phyloP scores from a whole-genome alignment of 1,140 invertebrate genomes.

The Ostrea denselamellosa region DNA sequence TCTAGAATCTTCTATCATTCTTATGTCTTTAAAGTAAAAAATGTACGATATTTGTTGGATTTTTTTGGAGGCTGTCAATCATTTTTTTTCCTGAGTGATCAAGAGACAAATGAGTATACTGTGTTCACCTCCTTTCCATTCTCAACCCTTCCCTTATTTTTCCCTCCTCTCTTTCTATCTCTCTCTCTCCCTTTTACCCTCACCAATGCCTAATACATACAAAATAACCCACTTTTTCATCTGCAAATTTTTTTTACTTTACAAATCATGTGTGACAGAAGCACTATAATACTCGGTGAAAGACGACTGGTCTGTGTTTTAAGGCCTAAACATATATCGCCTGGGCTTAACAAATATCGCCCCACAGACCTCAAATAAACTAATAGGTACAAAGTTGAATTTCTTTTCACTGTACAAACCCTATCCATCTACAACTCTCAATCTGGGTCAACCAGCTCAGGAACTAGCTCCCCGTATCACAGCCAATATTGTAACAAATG shows the following conservation, averaged over 20 bases:
- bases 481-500: slow-evolving; percentile 17
- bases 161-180: too few species aligned
- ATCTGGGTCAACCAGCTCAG: slow-evolving; percentile 36
- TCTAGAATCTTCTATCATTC: too few species aligned
- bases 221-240: neutral
- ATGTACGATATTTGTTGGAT: too few species aligned
- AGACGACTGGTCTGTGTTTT: slow-evolving; percentile 58
- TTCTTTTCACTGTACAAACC: neutral
- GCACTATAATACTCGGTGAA: slow-evolving; percentile 21
- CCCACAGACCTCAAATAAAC: slow-evolving; percentile 49
- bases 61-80: too few species aligned
- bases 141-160: too few species aligned
- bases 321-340: slow-evolving; percentile 59
- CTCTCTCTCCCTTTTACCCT: too few species aligned
- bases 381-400: slow-evolving; percentile 39
- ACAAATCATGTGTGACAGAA: slow-evolving; percentile 9
- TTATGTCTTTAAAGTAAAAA: too few species aligned
- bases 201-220: too few species aligned
- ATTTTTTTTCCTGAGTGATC: too few species aligned
- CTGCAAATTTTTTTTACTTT: slow-evolving; percentile 39
- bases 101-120: too few species aligned
- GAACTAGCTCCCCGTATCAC: neutral
- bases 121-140: too few species aligned
- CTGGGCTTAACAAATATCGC: slow-evolving; percentile 74
- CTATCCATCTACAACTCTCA: neutral